Conservation (phyloP, 2,888 invertebrate species). For the Hyposoter dolosus region DNA sequence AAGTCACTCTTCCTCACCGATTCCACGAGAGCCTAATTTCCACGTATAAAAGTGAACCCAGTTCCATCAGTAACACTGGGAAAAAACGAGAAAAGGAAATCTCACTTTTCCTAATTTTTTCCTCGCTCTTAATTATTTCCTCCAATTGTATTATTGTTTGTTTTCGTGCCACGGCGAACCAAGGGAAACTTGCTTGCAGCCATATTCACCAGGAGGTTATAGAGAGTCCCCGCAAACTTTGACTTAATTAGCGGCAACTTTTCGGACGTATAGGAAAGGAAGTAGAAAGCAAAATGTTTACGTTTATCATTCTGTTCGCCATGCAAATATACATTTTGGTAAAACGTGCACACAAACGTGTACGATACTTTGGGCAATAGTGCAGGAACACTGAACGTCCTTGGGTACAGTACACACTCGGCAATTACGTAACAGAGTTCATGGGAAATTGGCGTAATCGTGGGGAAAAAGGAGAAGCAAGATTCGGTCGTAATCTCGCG, state of each 20-base stretch:
- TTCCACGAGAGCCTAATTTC: not conserved
- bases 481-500: constrained; percentile 62
- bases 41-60: not conserved
- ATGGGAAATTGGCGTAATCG: constrained; percentile 67
- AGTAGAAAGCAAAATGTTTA: constrained; percentile 1
- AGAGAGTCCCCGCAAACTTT: constrained; percentile 43
- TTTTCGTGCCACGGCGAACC: not conserved
- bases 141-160: constrained; percentile 9
- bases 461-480: constrained; percentile 39
- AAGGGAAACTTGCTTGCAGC: constrained; percentile 15
- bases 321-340: not conserved
- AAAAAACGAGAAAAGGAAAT: not conserved
- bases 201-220: constrained; percentile 37
- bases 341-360: not conserved
- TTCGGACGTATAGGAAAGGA: constrained; percentile 21
- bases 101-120: not conserved
- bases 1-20: not conserved
- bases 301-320: not conserved
- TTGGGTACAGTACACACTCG: constrained; percentile 20
- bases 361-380: constrained; percentile 30
- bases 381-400: constrained; percentile 9
- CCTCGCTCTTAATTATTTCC: constrained; percentile 16
- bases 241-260: constrained; percentile 51
- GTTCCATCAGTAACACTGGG: not conserved
- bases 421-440: constrained; percentile 57